Conservation (phyloP, 2,888 invertebrate species). For the Tanaodytes sp. region DNA sequence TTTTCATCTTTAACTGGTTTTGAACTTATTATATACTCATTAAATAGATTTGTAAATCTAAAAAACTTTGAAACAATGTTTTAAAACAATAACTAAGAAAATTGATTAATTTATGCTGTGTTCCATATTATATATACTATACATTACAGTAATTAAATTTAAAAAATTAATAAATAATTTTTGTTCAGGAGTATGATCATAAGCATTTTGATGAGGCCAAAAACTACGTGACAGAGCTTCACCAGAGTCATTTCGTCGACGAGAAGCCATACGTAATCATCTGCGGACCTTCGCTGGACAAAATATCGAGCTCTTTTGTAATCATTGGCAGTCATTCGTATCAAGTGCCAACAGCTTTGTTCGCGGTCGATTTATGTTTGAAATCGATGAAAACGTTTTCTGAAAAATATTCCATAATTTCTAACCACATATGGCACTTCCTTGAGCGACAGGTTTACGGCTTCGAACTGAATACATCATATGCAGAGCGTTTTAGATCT, state of each 20-base stretch:
- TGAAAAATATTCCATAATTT: slow-evolving; percentile 28
- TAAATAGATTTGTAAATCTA: too few relatives aligned
- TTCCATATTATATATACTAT: too few relatives aligned
- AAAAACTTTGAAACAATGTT: too few relatives aligned
- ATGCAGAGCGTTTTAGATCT: slow-evolving; percentile 20
- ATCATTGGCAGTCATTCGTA: slow-evolving; percentile 31
- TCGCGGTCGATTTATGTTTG: slow-evolving; percentile 46
- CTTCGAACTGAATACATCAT: slow-evolving; percentile 20
- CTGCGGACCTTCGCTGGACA: slow-evolving; percentile 29
- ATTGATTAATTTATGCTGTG: too few relatives aligned
- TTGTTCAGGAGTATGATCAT: too few relatives aligned
- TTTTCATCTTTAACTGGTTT: too few relatives aligned
- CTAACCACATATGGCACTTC: slow-evolving; percentile 45
- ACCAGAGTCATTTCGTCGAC: slow-evolving; percentile 20
- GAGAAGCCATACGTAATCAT: slow-evolving; percentile 39
- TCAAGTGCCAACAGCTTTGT: slow-evolving; percentile 31
- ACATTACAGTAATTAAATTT: too few relatives aligned
- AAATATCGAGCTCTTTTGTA: slow-evolving; percentile 33
- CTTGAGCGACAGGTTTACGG: slow-evolving; percentile 26
- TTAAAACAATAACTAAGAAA: too few relatives aligned
- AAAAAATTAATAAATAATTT: too few relatives aligned
- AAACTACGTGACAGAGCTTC: background rate
- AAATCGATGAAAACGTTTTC: slow-evolving; percentile 31
- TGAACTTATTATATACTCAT: too few relatives aligned
- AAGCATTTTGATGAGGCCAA: too few relatives aligned